Conservation (phyloP, 2,113 vertebrate genomes). For the Ranitomeya variabilis region DNA sequence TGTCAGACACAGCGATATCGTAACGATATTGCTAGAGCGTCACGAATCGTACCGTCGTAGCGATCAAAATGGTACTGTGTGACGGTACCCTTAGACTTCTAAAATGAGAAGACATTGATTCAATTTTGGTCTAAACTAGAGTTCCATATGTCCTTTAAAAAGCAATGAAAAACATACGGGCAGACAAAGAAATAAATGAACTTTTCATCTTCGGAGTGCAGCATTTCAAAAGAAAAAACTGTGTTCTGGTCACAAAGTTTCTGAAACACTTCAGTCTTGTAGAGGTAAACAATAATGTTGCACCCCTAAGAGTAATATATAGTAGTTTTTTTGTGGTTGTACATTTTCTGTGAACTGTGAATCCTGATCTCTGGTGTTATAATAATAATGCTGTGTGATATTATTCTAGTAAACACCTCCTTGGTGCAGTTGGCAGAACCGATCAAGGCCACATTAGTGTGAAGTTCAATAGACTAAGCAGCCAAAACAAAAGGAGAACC, state of each 20-base stretch:
- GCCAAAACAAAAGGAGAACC: conserved; percentile 96
- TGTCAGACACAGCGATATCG: too few species aligned
- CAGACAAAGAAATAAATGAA: neutral
- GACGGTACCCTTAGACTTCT: too few species aligned
- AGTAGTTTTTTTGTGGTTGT: neutral
- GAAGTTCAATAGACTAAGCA: conserved; percentile 87
- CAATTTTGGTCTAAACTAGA: neutral
- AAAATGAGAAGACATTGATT: conserved; percentile 9
- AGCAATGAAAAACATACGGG: conserved; percentile 18
- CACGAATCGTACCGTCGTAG: too few species aligned
- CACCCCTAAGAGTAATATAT: neutral
- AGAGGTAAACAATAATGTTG: neutral
- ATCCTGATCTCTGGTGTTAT: conserved; percentile 78
- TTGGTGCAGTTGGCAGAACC: conserved; percentile 93
- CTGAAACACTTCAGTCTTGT: neutral
- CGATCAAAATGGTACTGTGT: too few species aligned
- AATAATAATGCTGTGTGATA: conserved; percentile 81
- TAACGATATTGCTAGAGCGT: too few species aligned
- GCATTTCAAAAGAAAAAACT: neutral
- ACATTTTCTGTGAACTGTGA: neutral
- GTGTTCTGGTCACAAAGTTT: neutral
- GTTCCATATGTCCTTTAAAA: neutral
- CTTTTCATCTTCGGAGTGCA: neutral
- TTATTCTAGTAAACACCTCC: conserved; percentile 94
- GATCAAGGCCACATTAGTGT: conserved; percentile 86